Evolutionary conservation across 2,888 invertebrate species (phyloP).

Genomic region (Lamellibrachia columna): DNA sequence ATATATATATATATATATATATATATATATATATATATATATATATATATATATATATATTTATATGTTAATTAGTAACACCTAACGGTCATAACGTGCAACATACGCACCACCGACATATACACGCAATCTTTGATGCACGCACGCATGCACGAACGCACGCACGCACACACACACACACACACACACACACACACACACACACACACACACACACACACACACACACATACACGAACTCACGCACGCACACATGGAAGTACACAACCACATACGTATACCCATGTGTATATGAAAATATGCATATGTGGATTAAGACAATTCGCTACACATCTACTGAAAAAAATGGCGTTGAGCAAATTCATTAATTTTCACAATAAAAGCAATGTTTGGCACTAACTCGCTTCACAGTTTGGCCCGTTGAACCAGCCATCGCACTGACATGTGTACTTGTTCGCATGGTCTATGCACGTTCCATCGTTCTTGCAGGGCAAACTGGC

Average conservation of each 20-base stretch:
- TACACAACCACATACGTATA: not conserved
- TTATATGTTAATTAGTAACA: too few relatives aligned
- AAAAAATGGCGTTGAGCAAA: not conserved
- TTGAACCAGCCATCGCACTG: not conserved
- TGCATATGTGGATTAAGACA: too few relatives aligned
- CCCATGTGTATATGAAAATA: too few relatives aligned
- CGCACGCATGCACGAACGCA: too few relatives aligned
- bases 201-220: not conserved
- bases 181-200: too few relatives aligned
- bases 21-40: too few relatives aligned
- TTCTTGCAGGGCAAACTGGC: not conserved
- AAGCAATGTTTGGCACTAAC: not conserved
- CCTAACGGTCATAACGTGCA: too few relatives aligned
- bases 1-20: too few relatives aligned
- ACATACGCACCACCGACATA: too few relatives aligned
- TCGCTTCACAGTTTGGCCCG: not conserved
- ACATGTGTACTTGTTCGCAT: not conserved
- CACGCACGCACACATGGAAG: not conserved
- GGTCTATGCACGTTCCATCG: not conserved
- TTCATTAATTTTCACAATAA: not conserved
- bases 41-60: too few relatives aligned
- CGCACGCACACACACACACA: not conserved
- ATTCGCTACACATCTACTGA: too few relatives aligned
- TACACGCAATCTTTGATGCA: too few relatives aligned
- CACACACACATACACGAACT: not conserved